Percentiles rank a stretch among this genome's conserved stretches.
phyloP scores from a whole-genome alignment of 1,140 invertebrate genomes.

The Panagrolaimus sp. region DNA sequence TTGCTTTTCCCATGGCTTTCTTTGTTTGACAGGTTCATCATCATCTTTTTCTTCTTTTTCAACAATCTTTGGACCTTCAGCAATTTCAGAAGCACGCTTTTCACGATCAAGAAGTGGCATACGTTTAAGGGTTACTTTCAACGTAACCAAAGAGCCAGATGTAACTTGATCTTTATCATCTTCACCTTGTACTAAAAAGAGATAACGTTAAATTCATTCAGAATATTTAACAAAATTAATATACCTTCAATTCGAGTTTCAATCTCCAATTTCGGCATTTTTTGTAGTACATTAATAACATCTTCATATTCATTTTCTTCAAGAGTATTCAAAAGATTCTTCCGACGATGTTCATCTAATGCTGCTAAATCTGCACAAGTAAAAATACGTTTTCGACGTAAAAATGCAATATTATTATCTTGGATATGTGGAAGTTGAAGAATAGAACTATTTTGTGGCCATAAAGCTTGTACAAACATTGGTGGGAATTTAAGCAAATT shows the following conservation, averaged over 20 bases:
- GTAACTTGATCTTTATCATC: conserved; percentile 91
- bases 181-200: conserved; percentile 77
- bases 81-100: conserved; percentile 31
- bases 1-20: conserved; percentile 42
- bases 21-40: conserved; percentile 62
- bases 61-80: conserved; percentile 23
- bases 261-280: conserved; percentile 85
- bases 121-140: conserved; percentile 77
- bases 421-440: conserved; percentile 89
- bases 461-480: conserved; percentile 91
- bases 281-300: conserved; percentile 76
- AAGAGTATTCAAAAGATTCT: conserved; percentile 73
- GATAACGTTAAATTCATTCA: conserved; percentile 59
- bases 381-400: conserved; percentile 64
- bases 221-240: no score
- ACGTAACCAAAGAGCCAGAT: conserved; percentile 91
- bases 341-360: conserved; percentile 78
- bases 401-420: conserved; percentile 82
- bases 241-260: no score
- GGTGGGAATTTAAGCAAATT: conserved; percentile 92
- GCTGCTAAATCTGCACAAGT: conserved; percentile 75
- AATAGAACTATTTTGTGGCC: conserved; percentile 85
- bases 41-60: conserved; percentile 58
- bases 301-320: conserved; percentile 84
- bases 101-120: conserved; percentile 55